Base-by-base conservation (phyloP, 2,797 vertebrate species). In the Cuculus canorus region DNA sequence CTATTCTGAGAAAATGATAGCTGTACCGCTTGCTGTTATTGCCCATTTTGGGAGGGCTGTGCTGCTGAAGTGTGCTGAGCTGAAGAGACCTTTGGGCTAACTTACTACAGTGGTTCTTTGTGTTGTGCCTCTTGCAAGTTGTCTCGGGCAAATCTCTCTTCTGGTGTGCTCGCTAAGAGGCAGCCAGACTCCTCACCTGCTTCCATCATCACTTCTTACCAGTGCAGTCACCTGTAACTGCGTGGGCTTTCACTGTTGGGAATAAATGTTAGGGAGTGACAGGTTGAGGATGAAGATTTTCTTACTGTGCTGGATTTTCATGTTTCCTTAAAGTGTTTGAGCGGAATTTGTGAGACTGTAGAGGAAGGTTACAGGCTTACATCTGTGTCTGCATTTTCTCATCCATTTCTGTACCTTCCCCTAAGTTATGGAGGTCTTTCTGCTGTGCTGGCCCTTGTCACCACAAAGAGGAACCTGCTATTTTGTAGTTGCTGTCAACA, bases 181-280 rank as follows among this genome's bases (percentile, higher is more conserved):
- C 43, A 45, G 43, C 18, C 43, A 18, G 43, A 45, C 8, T 45
- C 43, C 43, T 45, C 43, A 45, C 43, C 43, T 14, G 18, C 16
- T 45, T 45, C 43, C 32, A 11, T 66, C 48, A 53, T 23, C 19
- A 2, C n/a, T 4, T 0, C 1, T 19, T 12, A n/a, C 35, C 53
- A 33, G 11, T 0, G 1, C 13, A 14, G 22, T 7, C 2, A 0
- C 43, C 32, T n/a, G 24, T 21, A 33, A 15, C 66, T 33, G 13
- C 0, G 4, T 43, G 53, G 32, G 12, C 35, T 83, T 71, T 52
- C 24, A 5, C 16, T n/a, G 33, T 17, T 70, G 64, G 33, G 33
- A 76, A 2, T n/a, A n/a, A n/a, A 39, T 5, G 8, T 43, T 64
- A 14, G n/a, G 17, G 24, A 6, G 9, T 28, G 22, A 33, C 5